phyloP scores from a whole-genome alignment of 2,113 vertebrate genomes.

The Shinisaurus crocodilurus region DNA sequence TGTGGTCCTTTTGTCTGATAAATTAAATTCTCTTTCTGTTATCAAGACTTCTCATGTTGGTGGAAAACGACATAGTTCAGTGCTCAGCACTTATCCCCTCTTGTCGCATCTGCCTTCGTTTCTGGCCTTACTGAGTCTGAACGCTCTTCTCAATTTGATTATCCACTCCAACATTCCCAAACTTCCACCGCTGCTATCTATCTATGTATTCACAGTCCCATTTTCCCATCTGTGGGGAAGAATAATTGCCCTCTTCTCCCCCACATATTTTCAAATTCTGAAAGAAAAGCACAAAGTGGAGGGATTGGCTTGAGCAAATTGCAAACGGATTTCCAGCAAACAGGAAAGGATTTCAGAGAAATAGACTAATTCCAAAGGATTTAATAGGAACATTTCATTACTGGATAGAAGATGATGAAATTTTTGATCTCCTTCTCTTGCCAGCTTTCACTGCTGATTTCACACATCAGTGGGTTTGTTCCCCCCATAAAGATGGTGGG shows the following conservation, averaged over 20 bases:
- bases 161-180: neutral
- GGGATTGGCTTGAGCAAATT: neutral
- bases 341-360: neutral
- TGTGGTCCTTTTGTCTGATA: neutral
- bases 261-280: neutral
- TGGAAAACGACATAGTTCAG: neutral
- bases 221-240: neutral
- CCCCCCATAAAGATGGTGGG: neutral
- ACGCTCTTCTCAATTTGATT: neutral
- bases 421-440: neutral
- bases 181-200: neutral
- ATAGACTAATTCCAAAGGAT: neutral
- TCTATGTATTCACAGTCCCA: neutral
- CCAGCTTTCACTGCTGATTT: conserved; percentile 5
- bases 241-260: neutral
- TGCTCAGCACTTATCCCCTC: neutral
- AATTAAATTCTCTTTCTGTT: neutral
- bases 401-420: neutral
- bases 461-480: neutral
- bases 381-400: neutral
- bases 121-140: neutral
- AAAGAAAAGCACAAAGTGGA: conserved; percentile 3
- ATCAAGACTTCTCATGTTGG: neutral
- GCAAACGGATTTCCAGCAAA: neutral
- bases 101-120: neutral